Evolutionary conservation across 2,113 vertebrate genomes (phyloP).

Genomic region (Scytalopus superciliaris): DNA sequence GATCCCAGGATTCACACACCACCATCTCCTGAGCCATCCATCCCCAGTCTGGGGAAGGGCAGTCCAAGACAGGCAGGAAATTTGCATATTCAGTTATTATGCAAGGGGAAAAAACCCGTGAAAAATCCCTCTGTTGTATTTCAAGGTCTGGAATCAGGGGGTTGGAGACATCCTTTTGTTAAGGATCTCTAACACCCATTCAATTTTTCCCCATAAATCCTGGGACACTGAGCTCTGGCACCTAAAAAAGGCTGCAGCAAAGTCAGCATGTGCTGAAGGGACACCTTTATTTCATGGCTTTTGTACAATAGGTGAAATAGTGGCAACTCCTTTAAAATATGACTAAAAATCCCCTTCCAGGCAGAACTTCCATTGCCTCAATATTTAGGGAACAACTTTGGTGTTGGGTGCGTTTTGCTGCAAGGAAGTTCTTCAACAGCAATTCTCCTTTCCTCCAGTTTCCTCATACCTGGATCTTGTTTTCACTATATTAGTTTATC

Average conservation of each 20-base stretch:
- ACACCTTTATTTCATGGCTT: neutral
- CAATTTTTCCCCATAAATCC: neutral
- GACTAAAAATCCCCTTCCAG: neutral
- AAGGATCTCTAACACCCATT: neutral
- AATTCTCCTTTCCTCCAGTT: neutral
- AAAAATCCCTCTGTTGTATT: neutral
- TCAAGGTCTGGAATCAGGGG: neutral
- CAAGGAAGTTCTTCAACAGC: neutral
- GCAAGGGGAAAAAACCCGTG: fast-evolving
- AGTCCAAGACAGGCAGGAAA: neutral
- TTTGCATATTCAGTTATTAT: neutral
- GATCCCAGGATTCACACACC: too few relatives aligned
- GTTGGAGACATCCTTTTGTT: neutral
- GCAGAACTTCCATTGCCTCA: neutral
- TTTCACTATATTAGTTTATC: neutral
- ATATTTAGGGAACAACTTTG: neutral
- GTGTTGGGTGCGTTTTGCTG: neutral
- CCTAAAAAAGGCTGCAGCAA: neutral
- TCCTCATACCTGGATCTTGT: neutral
- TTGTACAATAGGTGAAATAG: neutral
- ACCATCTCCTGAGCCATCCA: neutral
- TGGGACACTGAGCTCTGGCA: neutral
- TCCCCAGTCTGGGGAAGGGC: fast-evolving
- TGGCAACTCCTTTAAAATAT: neutral
- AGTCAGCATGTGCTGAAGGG: neutral